Evolutionary conservation across 2,888 invertebrate species (phyloP).

Genomic region (Microdon myrmicae): DNA sequence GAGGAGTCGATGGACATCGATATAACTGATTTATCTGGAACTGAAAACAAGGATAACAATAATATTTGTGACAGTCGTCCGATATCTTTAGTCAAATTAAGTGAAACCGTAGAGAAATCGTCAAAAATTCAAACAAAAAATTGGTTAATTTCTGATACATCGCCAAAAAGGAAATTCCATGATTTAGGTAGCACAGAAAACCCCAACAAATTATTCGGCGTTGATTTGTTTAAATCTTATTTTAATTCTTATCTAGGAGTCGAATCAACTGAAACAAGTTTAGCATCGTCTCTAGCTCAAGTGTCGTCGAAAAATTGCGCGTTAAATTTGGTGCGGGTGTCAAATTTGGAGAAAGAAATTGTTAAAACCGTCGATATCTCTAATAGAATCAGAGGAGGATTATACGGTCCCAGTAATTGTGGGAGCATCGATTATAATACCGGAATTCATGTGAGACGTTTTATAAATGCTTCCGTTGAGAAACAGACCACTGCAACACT

Average conservation of each 20-base stretch:
- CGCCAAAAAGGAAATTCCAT: conserved; percentile 55
- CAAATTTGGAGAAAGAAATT: conserved; percentile 38
- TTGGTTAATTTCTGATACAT: conserved; percentile 63
- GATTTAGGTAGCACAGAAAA: conserved; percentile 36
- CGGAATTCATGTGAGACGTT: conserved; percentile 31
- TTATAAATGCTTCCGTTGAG: conserved; percentile 21
- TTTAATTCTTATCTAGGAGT: conserved; percentile 27
- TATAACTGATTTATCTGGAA: conserved; percentile 64
- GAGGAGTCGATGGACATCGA: conserved; percentile 68
- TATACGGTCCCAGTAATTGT: conserved; percentile 14
- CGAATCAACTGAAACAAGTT: conserved; percentile 15
- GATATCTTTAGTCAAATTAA: conserved; percentile 57
- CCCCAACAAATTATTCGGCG: conserved; percentile 21
- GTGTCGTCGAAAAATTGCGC: conserved; percentile 29
- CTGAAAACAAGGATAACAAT: conserved; percentile 57
- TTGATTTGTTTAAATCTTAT: conserved; percentile 34
- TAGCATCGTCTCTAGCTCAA: conserved; percentile 13
- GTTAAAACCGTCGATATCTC: conserved; percentile 22
- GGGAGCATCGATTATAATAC: conserved; percentile 12
- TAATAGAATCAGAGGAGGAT: conserved; percentile 11
- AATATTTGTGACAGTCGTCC: conserved; percentile 55
- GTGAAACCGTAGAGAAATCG: conserved; percentile 38
- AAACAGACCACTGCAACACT: conserved; percentile 2
- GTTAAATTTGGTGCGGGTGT: conserved; percentile 33
- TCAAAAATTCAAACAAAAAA: conserved; percentile 55